phyloP scores from a whole-genome alignment of 2,113 vertebrate genomes.

The Podarcis cretensis region DNA sequence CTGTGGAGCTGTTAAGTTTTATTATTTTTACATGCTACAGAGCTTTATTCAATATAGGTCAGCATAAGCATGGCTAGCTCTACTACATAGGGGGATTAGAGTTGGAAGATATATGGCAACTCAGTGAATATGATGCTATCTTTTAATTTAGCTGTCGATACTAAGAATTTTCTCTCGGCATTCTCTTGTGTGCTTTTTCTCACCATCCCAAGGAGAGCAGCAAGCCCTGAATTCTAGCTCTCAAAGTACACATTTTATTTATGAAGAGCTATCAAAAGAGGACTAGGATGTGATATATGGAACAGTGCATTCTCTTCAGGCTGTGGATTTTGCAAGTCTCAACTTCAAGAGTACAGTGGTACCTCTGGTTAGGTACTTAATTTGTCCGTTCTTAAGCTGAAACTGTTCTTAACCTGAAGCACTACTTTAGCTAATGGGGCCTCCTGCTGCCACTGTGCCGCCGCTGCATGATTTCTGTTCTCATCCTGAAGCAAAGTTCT shows the following conservation, averaged over 20 bases:
- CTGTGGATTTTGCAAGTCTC: background rate
- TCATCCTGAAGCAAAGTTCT: too few species aligned
- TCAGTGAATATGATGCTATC: background rate
- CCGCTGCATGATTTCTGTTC: too few species aligned
- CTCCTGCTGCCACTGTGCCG: too few species aligned
- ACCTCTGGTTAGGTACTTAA: too few species aligned
- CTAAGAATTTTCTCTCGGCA: background rate
- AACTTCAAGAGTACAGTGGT: background rate
- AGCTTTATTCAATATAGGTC: background rate
- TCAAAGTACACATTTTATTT: background rate
- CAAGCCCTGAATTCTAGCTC: background rate
- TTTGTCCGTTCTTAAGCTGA: too few species aligned
- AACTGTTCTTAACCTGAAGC: too few species aligned
- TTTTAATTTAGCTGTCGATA: constrained; percentile 12
- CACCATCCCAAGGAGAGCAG: background rate
- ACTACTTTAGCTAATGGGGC: too few species aligned
- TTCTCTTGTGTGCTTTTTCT: background rate
- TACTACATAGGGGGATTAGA: background rate
- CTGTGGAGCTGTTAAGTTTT: background rate
- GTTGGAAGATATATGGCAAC: background rate
- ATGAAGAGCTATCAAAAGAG: background rate
- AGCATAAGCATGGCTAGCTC: background rate
- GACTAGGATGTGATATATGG: background rate
- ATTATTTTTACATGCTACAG: background rate
- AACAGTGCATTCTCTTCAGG: background rate